Base-by-base conservation (phyloP, 2,113 vertebrate genomes). In the Tenrec ecaudatus region DNA sequence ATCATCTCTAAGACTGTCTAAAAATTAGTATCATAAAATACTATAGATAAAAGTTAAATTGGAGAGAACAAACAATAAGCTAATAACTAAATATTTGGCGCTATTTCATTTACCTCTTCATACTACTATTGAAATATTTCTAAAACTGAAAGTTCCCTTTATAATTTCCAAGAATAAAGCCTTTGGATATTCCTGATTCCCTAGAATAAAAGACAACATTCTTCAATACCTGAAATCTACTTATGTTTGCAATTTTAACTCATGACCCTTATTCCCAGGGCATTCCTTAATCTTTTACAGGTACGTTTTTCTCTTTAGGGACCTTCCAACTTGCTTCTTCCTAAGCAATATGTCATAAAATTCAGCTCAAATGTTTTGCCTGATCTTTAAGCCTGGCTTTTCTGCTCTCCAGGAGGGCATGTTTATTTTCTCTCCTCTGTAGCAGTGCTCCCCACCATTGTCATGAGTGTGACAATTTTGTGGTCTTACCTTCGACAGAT, bases 1-100 rank as follows among this genome's bases (percentile, higher is more conserved):
- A 71, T 17, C 69, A 57, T 78, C 14, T 36, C 29, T 77, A 69
- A 76, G 57, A 64, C 58, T 94, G 68, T 77, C 3, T 77, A 23
- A 71, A 83, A 83, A 82, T 47, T 62, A 33, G 1, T 76, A 57
- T 75, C 25, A 69, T 40, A 75, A 14, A 2, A 73, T 92, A 25
- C 7, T 86, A 25, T 76, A 91, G 15, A 57, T 68, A 68, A 66
- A 85, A 93, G n/a, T 76, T 84, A 84, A 92, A 36, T 73, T 78
- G 16, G 38, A 47, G 86, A 82, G 81, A 89, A 64, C 78, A 92
- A 78, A 69, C 29, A 86, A 10, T 86, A 53, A 78, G 43, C 20
- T 88, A 84, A 22, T 88, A 69, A 86, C 27, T 60, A 71, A 57
- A 68, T 14, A 29, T 19, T 36, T 25, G 60, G 20, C 57, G 2